phyloP scores from a whole-genome alignment of 35 echinoderm and acorn worm genomes.

The Heliocidaris erythrogramma region DNA sequence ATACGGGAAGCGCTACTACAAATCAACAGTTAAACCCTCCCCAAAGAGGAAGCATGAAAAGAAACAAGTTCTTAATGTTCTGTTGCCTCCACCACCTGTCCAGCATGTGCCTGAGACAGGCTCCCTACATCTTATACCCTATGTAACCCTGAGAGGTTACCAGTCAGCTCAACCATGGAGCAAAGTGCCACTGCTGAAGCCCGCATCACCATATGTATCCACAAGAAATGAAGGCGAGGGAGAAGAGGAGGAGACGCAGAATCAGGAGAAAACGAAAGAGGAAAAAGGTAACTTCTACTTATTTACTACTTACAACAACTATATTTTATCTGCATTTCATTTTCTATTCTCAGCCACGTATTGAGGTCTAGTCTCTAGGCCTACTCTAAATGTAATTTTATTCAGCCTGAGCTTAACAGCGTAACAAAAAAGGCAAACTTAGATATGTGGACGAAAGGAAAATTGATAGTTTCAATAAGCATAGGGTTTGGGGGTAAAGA shows the following conservation, averaged over 20 bases:
- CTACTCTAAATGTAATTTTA: no score
- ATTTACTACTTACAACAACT: not conserved
- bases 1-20: not conserved
- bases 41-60: no score
- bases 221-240: not conserved
- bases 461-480: no score
- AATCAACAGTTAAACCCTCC: not conserved
- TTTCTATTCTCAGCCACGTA: no score
- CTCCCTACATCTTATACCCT: not conserved
- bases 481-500: no score
- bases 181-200: not conserved
- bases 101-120: not conserved
- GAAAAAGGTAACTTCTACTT: not conserved
- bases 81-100: not conserved
- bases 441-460: not conserved
- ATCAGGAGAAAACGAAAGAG: not conserved
- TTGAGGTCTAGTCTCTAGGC: no score
- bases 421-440: no score
- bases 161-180: no score
- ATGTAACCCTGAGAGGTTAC: no score
- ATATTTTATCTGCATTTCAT: not conserved
- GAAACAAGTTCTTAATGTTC: not conserved
- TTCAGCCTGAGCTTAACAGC: no score
- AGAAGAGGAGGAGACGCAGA: not conserved
- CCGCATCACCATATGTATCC: not conserved